Evolutionary conservation across 1,140 invertebrate species (phyloP), one percentile per base, ranked within the genome.

Genomic region (Mactra quadrangularis): DNA sequence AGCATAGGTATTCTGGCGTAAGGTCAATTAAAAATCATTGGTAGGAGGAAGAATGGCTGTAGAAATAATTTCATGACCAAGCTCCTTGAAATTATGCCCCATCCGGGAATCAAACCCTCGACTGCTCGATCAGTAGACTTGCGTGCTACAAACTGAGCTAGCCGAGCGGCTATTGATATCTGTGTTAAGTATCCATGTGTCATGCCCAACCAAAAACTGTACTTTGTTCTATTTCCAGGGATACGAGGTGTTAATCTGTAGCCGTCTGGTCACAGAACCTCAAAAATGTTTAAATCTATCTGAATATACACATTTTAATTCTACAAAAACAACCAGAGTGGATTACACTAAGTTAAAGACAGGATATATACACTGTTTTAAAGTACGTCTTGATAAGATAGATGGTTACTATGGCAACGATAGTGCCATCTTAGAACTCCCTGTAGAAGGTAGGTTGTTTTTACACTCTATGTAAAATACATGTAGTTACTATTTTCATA

Each of bases 221-320:
- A n/a, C n/a, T n/a, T n/a, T n/a, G n/a, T n/a, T n/a, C n/a, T n/a
- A 45, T 25, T 60, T 17, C 13, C 38, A 70, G 33, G 52, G 55
- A 4, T 38, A 84, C 27, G 83, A 79, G 25, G 53, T 74, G n/a
- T 9, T 84, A 17, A 47, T 47, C 17, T 84, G 83, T 45, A 59
- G 7, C 15, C 15, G 17, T 29, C 72, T 15, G 19, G 13, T 35
- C 3, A 33, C 17, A 11, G n/a, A 47, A 19, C 17, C 4, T 31
- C 19, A 59, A 19, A 38, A 70, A 41, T 59, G 53, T 41, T 6
- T 3, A 4, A 11, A 74, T 45, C n/a, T n/a, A 15, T 3, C 6
- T 31, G 47, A 15, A 11, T 57, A 41, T 29, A 74, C 17, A 45
- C 29, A 35, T n/a, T 41, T 35, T 1, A 33, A 19, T 25, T n/a